These are phyloP conservation scores for Porites lutea DNA, from an alignment of 64 coral and sea anemone species.

Conservation along the genomic window DNA sequence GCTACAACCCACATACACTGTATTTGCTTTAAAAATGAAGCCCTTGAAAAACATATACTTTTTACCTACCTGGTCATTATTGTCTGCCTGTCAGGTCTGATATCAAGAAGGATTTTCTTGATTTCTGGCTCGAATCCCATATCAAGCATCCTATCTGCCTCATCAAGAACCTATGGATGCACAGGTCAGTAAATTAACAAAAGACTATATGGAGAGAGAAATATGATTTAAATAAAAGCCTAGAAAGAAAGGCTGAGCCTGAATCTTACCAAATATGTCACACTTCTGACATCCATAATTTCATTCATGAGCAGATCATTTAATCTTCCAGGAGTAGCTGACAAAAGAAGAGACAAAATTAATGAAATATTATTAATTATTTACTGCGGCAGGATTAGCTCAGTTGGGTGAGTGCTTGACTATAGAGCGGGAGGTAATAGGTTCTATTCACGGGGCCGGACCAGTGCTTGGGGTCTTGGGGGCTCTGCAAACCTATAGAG, in stretches of 20 bases:
- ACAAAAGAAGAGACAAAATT: conserved; percentile 6
- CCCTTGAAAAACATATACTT: no score
- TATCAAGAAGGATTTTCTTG: conserved; percentile 93
- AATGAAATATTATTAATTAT: not conserved
- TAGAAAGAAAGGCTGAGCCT: not conserved
- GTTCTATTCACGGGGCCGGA: no score
- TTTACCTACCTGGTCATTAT: conserved; percentile 91
- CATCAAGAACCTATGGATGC: conserved; percentile 85
- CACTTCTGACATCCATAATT: conserved; percentile 89
- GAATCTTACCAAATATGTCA: conserved; percentile 91
- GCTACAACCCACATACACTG: no score
- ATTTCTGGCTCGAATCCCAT: conserved; percentile 99
- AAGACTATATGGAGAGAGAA: not conserved
- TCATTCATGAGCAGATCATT: conserved; percentile 99
- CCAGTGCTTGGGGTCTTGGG: no score
- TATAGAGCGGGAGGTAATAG: no score
- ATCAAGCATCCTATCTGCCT: conserved; percentile 97
- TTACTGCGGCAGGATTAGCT: not conserved
- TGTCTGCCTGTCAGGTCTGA: conserved; percentile 95
- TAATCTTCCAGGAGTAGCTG: conserved; percentile 93
- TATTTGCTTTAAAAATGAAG: no score
- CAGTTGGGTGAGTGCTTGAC: no score
- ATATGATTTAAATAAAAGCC: not conserved
- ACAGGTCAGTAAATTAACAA: not conserved
- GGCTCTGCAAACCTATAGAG: no score